A percentile compares a stretch with the other conserved stretches of the same genome.
These are phyloP conservation scores for Phalacrocorax aristotelis DNA, from an alignment of 2,113 vertebrate species.

Conservation along the genomic window DNA sequence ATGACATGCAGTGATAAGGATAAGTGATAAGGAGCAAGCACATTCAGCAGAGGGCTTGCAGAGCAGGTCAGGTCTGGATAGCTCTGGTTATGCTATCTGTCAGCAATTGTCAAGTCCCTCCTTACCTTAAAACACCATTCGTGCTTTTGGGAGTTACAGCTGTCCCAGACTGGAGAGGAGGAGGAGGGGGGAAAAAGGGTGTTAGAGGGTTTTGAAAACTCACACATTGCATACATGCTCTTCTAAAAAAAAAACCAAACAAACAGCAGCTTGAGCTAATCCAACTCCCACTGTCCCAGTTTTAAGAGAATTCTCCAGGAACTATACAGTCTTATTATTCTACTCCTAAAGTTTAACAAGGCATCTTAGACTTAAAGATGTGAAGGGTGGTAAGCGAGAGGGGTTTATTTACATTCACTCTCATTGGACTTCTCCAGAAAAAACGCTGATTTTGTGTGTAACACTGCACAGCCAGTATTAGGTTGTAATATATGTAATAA, in stretches of 20 bases:
- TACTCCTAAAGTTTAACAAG: neutral
- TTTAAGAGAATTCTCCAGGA: neutral
- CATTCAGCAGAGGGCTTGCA: neutral
- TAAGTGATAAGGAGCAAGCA: neutral
- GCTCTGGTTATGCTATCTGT: neutral
- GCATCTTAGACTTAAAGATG: neutral
- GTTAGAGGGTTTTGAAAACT: neutral
- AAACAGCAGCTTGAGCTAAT: neutral
- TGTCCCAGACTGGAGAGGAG: neutral
- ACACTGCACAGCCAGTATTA: neutral
- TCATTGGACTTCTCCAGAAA: neutral
- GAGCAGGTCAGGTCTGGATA: neutral
- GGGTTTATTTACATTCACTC: neutral
- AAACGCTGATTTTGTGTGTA: neutral
- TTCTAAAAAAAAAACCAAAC: neutral
- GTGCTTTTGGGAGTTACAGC: neutral
- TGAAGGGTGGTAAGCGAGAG: neutral
- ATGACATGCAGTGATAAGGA: neutral
- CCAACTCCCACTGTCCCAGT: neutral
- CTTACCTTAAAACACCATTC: neutral
- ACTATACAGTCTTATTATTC: neutral
- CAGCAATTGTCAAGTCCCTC: neutral
- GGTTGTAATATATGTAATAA: too few relatives aligned
- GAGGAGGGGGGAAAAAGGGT: fast-evolving
- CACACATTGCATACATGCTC: fast-evolving